Base-by-base conservation (phyloP, 2,888 invertebrate genomes). In the Ectemnius continuus region DNA sequence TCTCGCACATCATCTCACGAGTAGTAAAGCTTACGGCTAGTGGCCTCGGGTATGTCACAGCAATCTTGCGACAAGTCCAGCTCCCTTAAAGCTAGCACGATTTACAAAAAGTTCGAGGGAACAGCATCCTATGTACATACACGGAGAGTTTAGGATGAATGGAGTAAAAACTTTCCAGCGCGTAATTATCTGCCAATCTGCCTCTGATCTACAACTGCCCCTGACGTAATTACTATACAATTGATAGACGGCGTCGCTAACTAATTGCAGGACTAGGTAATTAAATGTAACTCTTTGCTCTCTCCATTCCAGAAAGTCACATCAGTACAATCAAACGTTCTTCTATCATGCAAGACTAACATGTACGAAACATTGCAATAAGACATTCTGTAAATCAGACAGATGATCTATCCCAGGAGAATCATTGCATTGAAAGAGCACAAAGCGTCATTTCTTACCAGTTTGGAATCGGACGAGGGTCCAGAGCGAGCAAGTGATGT, bases 1-100 rank as follows among this genome's bases (percentile, higher is more conserved):
- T 28, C 28, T n/a, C 16, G 11, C 16, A 16, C 58, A 48, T 57
- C 52, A 63, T 20, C 60, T 59, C 16, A 16, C 46, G 45, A 61
- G 11, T 28, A 58, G 45, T 11, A 16, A 26, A 11, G 13, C 26
- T 20, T 47, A 61, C 60, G 47, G 59, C 48, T 61, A 58, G 36
- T 36, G 36, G 36, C 36, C 36, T 36, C 11, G 36, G 36, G 36
- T 36, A 36, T 36, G 36, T 36, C 36, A 36, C 16, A 14, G 52
- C 13, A 52, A 52, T 52, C 14, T 16, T 52, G 5, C 52, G 52
- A 14, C 52, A 52, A 6, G 36, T 36, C 36, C 36, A 36, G 36
- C 36, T 52, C 52, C 52, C 16, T 52, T 52, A 52, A 16, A 52
- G 16, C 52, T 52, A 11, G 52, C 6, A 52, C 52, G 52, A 52